Evolutionary conservation across 2,888 invertebrate species (phyloP), one percentile per base, ranked within the genome.

Genomic region (Branchellion lobata): DNA sequence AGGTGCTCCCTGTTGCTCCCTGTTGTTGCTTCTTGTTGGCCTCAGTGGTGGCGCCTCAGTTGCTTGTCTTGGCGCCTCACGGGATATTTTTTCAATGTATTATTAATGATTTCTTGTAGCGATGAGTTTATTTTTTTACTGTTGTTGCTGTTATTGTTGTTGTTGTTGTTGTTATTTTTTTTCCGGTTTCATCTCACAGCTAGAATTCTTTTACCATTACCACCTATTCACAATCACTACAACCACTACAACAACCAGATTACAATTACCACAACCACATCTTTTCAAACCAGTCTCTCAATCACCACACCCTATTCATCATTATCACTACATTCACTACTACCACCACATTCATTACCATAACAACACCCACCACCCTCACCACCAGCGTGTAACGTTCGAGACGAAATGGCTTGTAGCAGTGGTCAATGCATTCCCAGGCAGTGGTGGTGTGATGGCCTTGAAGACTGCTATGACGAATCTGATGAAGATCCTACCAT

Each of bases 381-480:
- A 69, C 8, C 69, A 69, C 27, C n/a, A 3, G 21, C 65, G 36
- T 34, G 61, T n/a, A 57, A 57, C 61, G 8, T 5, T 18, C 21
- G 61, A 24, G 61, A 77, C 40, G 77, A 65, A 29, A 68, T 29
- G 34, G 65, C 31, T 0, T 77, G 77, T 36, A 65, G 24, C 18
- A 57, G 57, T 53, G 77, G 69, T 40, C 68, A 51, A 71, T 97
- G 97, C 88, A 95, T 97, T 85, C 96, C 95, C 0, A 91, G 91
- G 73, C 91, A 92, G 1, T 96, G 96, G 96, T 92, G 93, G 72
- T 96, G 84, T 80, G 83, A 84, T 61, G 81, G 81, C 5, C 65
- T 81, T 29, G 84, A 91, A 82, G 96, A 96, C 88, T 97, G 97
- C 88, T 91, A 92, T 0, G 96, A 96, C 85, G 93, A 93, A 61